Conservation (phyloP, 2,888 invertebrate genomes). For the Gymnoscelis rufifasciata region DNA sequence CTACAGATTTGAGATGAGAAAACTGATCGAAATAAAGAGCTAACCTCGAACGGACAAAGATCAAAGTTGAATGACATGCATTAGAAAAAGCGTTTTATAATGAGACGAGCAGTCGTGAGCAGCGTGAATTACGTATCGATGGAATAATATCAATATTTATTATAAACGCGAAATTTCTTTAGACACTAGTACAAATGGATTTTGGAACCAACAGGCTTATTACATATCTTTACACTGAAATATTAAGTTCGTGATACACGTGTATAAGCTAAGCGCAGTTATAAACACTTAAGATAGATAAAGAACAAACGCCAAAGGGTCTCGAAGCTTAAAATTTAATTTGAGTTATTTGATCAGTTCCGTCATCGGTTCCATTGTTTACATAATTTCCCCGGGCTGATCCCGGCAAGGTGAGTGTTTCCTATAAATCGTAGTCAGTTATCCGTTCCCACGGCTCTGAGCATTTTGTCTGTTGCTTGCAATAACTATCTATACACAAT, state of each 20-base stretch:
- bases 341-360: conserved; percentile 25
- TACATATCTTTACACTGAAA: too few species aligned
- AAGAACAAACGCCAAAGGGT: conserved; percentile 24
- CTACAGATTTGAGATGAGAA: conserved; percentile 50
- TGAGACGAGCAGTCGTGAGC: conserved; percentile 57
- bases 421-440: conserved; percentile 56
- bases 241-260: too few species aligned
- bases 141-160: conserved; percentile 3
- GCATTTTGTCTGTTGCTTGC: conserved; percentile 65
- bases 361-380: conserved; percentile 44
- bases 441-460: conserved; percentile 70
- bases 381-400: conserved; percentile 47
- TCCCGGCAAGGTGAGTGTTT: conserved; percentile 48
- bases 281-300: conserved; percentile 20
- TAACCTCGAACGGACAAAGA: conserved; percentile 63
- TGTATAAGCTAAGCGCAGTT: too few species aligned
- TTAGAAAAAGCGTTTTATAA: conserved; percentile 50
- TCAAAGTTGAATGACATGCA: conserved; percentile 74
- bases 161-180: too few species aligned
- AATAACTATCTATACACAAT: conserved; percentile 66
- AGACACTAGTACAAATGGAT: too few species aligned
- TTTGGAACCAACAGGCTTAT: too few species aligned
- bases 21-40: conserved; percentile 66
- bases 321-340: conserved; percentile 22
- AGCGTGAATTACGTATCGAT: conserved; percentile 47